Evolutionary conservation across 2,797 vertebrate genomes (phyloP).

Genomic region (Babyrousa celebensis): DNA sequence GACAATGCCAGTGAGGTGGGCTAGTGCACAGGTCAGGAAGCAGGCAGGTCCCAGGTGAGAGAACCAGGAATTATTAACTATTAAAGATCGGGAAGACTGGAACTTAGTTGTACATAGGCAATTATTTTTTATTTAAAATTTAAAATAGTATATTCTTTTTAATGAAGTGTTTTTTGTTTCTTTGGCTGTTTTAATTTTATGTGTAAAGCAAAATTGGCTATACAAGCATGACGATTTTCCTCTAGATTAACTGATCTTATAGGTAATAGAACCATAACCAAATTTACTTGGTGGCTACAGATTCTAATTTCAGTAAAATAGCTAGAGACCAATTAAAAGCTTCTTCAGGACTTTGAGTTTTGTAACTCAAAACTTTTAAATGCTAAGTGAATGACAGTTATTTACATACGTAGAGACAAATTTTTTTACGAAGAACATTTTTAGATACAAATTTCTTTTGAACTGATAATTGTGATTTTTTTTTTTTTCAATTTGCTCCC

Average conservation of each 20-base stretch:
- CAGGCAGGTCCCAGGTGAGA: background rate
- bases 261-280: background rate
- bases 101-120: conserved; percentile 9
- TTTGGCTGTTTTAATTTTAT: conserved; percentile 47
- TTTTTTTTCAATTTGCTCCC: background rate
- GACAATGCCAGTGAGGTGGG: background rate
- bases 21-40: background rate
- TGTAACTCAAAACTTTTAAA: background rate
- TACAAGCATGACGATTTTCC: background rate
- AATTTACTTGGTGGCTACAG: background rate
- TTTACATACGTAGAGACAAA: background rate
- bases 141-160: conserved; percentile 17
- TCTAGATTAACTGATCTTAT: background rate
- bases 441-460: background rate
- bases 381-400: background rate
- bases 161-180: background rate
- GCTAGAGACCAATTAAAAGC: background rate
- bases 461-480: background rate
- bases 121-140: conserved; percentile 48
- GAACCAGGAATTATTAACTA: background rate
- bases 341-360: background rate
- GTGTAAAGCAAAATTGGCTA: background rate
- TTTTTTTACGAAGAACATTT: background rate
- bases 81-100: background rate
- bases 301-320: conserved; percentile 35